Percentiles rank a stretch among this genome's conserved stretches.
Evolutionary conservation across 2,888 invertebrate genomes (phyloP).

Genomic region (Cosmopolites sordidus): DNA sequence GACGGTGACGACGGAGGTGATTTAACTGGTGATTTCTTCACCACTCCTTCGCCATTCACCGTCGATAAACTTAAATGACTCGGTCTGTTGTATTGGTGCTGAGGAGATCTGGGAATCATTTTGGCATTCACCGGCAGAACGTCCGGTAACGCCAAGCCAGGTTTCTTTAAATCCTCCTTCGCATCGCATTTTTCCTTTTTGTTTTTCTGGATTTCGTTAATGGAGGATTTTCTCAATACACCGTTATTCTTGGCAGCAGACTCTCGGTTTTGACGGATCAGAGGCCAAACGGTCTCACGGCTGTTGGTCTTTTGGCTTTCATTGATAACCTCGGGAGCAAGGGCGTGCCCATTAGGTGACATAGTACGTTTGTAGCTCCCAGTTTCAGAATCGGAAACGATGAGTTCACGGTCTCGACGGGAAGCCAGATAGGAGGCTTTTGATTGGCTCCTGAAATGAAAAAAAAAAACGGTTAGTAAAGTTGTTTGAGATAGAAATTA

Average conservation of each 20-base stretch:
- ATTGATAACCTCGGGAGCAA: constrained; percentile 33
- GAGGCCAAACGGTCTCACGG: constrained; percentile 42
- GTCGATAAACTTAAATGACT: constrained; percentile 38
- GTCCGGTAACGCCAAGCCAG: constrained; percentile 51
- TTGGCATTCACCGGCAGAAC: constrained; percentile 56
- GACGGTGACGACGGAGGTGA: constrained; percentile 41
- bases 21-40: constrained; percentile 38
- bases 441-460: constrained; percentile 65
- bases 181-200: constrained; percentile 37
- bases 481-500: too few relatives aligned
- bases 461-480: constrained; percentile 6
- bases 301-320: constrained; percentile 37
- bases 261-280: constrained; percentile 33
- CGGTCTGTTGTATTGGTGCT: constrained; percentile 40
- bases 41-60: constrained; percentile 30
- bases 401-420: constrained; percentile 63
- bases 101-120: constrained; percentile 42
- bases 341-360: constrained; percentile 58
- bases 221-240: constrained; percentile 42
- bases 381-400: constrained; percentile 63
- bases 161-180: constrained; percentile 36
- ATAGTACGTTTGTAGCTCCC: constrained; percentile 72
- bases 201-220: constrained; percentile 41
- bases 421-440: constrained; percentile 74
- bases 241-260: constrained; percentile 37